Conservation (phyloP, 1,140 invertebrate genomes). For the Pseudomyrmex concolor region DNA sequence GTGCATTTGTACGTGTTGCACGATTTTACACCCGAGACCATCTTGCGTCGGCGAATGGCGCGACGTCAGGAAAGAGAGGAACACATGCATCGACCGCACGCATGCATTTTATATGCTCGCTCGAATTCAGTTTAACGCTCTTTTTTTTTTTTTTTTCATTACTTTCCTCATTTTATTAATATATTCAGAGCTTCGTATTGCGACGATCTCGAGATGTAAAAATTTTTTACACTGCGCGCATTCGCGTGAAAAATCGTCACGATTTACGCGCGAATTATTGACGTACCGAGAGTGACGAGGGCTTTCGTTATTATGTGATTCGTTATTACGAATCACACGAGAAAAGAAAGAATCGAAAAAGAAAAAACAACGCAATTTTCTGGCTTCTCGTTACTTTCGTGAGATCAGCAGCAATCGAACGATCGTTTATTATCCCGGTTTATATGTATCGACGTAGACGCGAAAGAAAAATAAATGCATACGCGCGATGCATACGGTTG, state of each 20-base stretch:
- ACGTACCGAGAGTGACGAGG: neutral
- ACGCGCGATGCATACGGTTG: conserved; percentile 4
- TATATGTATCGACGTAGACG: conserved; percentile 39
- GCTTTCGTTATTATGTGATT: conserved; percentile 48
- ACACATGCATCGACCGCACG: conserved; percentile 31
- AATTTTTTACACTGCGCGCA: neutral
- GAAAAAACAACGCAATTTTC: conserved; percentile 7
- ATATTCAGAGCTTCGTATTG: neutral
- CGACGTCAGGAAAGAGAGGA: conserved; percentile 24
- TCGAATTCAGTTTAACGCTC: conserved; percentile 5
- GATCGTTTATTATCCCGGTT: conserved; percentile 48
- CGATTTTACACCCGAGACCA: conserved; percentile 30
- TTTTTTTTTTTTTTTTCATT: conserved; percentile 7
- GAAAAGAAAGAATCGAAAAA: neutral
- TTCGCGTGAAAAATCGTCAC: conserved; percentile 23
- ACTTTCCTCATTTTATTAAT: conserved; percentile 8
- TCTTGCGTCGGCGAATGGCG: conserved; percentile 14
- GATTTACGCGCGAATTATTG: conserved; percentile 18
- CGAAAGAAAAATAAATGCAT: conserved; percentile 27
- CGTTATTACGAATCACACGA: conserved; percentile 8
- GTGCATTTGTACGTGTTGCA: conserved; percentile 53
- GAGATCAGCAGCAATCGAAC: conserved; percentile 42
- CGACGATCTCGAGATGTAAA: neutral
- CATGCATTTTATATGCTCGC: neutral
- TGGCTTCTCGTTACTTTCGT: conserved; percentile 18